A percentile compares a stretch with the other conserved stretches of the same genome.
Conservation (phyloP, 2,113 vertebrate genomes). For the Recurvirostra avosetta region DNA sequence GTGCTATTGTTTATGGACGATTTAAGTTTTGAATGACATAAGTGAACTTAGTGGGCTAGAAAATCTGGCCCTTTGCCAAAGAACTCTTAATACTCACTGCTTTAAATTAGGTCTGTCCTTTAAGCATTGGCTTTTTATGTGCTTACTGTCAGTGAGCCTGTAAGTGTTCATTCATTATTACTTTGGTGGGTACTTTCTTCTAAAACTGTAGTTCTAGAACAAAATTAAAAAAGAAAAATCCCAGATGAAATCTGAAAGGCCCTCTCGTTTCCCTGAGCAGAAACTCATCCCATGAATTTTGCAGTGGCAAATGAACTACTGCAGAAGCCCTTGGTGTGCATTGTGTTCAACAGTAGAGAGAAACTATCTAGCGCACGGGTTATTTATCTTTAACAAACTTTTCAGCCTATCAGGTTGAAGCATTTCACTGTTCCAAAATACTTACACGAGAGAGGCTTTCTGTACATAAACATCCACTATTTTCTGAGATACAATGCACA, state of each 20-base stretch:
- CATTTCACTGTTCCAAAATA: neutral
- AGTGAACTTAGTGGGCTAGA: neutral
- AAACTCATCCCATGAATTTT: neutral
- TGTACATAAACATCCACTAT: neutral
- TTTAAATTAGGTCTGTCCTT: neutral
- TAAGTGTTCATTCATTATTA: neutral
- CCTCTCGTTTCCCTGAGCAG: neutral
- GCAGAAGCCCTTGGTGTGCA: neutral
- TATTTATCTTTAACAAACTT: conserved; percentile 18
- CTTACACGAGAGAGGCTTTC: neutral
- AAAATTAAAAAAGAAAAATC: neutral
- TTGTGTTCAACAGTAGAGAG: neutral
- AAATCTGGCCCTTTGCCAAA: neutral
- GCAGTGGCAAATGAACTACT: neutral
- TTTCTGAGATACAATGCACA: neutral
- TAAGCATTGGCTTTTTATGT: neutral
- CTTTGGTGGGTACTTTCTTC: neutral
- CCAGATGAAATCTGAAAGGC: neutral
- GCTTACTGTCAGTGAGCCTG: neutral
- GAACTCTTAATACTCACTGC: neutral
- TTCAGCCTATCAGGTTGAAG: neutral
- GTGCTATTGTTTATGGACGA: neutral
- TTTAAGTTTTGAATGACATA: neutral
- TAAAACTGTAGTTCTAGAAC: neutral
- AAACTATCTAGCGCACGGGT: neutral